Conservation (phyloP, 1,140 invertebrate genomes). For the Planococcus citri region DNA sequence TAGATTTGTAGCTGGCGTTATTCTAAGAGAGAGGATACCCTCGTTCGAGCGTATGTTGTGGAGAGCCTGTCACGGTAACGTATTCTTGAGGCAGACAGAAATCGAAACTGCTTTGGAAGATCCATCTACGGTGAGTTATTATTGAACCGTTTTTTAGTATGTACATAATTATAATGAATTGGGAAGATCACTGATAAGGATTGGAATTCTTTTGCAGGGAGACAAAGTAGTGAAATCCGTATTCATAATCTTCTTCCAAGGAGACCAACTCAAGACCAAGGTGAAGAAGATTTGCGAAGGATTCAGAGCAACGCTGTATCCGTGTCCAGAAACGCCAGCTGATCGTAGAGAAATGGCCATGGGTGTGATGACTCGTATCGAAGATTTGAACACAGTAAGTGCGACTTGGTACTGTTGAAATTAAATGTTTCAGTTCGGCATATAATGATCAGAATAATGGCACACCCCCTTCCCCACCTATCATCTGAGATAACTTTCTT, state of each 20-base stretch:
- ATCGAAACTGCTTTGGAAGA: conserved; percentile 89
- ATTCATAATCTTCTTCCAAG: conserved; percentile 99
- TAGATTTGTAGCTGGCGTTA: conserved; percentile 83
- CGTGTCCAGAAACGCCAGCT: conserved; percentile 77
- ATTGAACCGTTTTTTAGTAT: conserved; percentile 32
- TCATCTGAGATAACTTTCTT: no score
- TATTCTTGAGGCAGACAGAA: conserved; percentile 85
- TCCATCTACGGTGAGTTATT: conserved; percentile 71
- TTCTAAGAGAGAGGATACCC: conserved; percentile 80
- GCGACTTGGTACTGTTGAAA: neutral
- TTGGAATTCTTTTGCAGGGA: conserved; percentile 47
- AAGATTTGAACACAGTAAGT: conserved; percentile 76
- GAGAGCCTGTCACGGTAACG: conserved; percentile 88
- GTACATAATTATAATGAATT: no score
- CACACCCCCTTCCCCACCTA: no score
- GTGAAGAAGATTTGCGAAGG: conserved; percentile 95
- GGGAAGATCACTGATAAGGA: neutral
- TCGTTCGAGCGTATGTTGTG: conserved; percentile 97
- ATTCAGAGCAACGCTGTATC: conserved; percentile 94
- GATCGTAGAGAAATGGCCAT: conserved; percentile 85
- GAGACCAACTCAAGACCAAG: conserved; percentile 91
- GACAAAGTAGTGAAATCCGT: conserved; percentile 93
- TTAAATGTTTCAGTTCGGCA: no score
- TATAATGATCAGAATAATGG: no score
- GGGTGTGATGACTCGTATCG: conserved; percentile 83